Evolutionary conservation across 2,888 invertebrate species (phyloP).

Genomic region (Encarsia formosa): DNA sequence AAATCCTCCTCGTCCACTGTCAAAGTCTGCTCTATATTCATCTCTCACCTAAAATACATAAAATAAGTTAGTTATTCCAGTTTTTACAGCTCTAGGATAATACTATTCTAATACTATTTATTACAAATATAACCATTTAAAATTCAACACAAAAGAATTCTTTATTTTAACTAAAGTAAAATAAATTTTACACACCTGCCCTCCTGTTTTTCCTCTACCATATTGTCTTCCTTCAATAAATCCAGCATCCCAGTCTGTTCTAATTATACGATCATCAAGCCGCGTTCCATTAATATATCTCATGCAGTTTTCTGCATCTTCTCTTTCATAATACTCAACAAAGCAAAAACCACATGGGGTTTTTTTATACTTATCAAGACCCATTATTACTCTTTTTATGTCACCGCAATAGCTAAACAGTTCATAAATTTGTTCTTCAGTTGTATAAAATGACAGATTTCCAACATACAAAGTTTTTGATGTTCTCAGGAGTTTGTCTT

Average conservation of each 20-base stretch:
- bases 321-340: constrained; percentile 82
- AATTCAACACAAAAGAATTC: constrained; percentile 6
- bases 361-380: constrained; percentile 93
- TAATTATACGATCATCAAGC: constrained; percentile 91
- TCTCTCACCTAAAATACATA: constrained; percentile 74
- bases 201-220: constrained; percentile 96
- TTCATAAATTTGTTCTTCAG: constrained; percentile 97
- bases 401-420: constrained; percentile 95
- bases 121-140: background rate
- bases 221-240: constrained; percentile 98
- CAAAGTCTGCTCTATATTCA: constrained; percentile 96
- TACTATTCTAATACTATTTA: background rate
- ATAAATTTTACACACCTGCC: constrained; percentile 63
- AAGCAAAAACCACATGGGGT: constrained; percentile 99
- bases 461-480: constrained; percentile 92
- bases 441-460: constrained; percentile 96
- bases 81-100: too few species aligned
- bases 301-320: constrained; percentile 76
- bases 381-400: constrained; percentile 92
- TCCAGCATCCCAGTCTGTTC: constrained; percentile 99
- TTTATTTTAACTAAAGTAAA: background rate
- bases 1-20: constrained; percentile 94
- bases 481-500: constrained; percentile 70
- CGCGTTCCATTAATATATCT: constrained; percentile 94
- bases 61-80: constrained; percentile 1